These are phyloP conservation scores for Thereuonema tuberculata DNA, from an alignment of 1,140 invertebrate species.

Conservation along the genomic window DNA sequence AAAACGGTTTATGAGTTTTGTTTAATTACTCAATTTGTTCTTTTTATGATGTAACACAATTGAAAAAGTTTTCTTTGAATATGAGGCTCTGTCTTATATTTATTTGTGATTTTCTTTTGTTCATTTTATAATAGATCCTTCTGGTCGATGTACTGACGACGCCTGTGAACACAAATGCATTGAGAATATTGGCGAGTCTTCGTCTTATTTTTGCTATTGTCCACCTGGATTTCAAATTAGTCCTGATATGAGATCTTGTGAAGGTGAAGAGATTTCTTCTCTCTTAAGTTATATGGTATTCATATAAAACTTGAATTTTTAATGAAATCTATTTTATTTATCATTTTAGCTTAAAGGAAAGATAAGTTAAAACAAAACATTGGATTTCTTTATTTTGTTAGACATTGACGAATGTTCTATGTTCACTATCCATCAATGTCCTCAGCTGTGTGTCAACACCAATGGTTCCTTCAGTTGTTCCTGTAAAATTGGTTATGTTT, in stretches of 20 bases:
- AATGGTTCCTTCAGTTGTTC: conserved; percentile 81
- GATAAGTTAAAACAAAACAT: no score
- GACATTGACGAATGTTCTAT: conserved; percentile 78
- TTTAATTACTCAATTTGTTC: no score
- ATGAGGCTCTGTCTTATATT: no score
- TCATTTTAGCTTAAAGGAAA: no score
- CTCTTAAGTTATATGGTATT: no score
- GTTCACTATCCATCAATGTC: conserved; percentile 66
- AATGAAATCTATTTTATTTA: no score
- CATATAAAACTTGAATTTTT: no score
- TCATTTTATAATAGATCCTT: neutral
- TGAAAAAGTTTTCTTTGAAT: no score
- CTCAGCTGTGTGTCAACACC: conserved; percentile 80
- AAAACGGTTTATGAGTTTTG: no score
- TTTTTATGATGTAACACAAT: no score
- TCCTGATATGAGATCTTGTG: neutral
- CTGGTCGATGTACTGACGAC: neutral
- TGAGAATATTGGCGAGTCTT: neutral
- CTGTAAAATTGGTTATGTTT: conserved; percentile 65
- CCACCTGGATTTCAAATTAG: neutral
- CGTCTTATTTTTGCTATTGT: neutral
- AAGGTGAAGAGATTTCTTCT: neutral
- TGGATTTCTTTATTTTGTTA: conserved; percentile 2
- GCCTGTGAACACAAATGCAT: neutral
- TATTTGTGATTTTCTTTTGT: no score